Base-by-base conservation (phyloP, 2,797 vertebrate genomes). In the Anguilla marmorata region DNA sequence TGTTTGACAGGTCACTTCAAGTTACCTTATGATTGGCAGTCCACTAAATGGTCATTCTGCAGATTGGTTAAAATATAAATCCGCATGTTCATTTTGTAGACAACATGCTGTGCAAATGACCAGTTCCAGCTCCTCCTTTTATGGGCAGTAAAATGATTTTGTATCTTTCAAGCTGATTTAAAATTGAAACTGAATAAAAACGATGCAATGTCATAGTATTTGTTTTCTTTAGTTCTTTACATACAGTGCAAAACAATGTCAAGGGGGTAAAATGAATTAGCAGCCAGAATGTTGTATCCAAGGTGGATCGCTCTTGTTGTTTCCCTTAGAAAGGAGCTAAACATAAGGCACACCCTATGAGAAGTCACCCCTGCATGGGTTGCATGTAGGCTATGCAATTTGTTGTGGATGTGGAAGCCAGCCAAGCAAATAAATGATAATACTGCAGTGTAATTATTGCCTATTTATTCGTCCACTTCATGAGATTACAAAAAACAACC, bases 401-500 rank as follows among this genome's bases (percentile, higher is more conserved):
- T 19, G 5, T 54, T 54, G 9, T 63, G 24, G 60, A 16, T 63
- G 24, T 3, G 60, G 19, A 16, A 63, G 16, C 21, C 14, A 0
- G 5, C 60, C 6, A 63, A 63, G 24, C 60, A 63, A 63, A 24
- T 63, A 63, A 63, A 63, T 63, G 24, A 63, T 63, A 24, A 63
- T 52, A 7, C 4, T 58, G 37, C 24, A 30, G 86, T 41, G 3
- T 27, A 41, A 66, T 33, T 50, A 63, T 69, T 21, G 41, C 16
- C 79, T 83, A 45, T 52, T 52, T 87, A 87, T 58, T 33, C 33
- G 12, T 85, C 14, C 27, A 30, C n/a, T 85, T 52, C 24, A 14
- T 85, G 50, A 37, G 80, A 24, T 50, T 50, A 12, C 83, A 85
- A 85, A 85, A 24, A 27, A 2, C 84, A 85, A 85, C 72, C n/a